Conservation (phyloP, 2,888 invertebrate species). For the Mythimna ferrago region DNA sequence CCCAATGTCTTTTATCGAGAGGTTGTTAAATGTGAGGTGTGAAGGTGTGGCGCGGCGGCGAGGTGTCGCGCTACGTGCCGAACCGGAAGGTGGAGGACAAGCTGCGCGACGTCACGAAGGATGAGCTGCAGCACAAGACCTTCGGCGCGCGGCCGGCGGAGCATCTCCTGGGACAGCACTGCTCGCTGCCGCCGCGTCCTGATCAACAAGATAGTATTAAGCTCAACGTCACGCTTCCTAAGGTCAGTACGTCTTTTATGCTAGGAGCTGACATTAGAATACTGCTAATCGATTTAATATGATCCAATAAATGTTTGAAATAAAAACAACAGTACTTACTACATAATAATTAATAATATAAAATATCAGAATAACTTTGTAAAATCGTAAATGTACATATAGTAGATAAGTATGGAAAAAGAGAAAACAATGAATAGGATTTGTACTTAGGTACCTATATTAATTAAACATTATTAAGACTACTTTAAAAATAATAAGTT, state of each 20-base stretch:
- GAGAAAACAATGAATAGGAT: too few relatives aligned
- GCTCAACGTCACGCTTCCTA: conserved; percentile 92
- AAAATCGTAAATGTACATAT: too few relatives aligned
- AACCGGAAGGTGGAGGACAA: conserved; percentile 85
- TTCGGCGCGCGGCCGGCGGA: conserved; percentile 90
- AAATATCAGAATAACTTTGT: too few relatives aligned
- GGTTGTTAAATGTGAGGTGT: background rate
- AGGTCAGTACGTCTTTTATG: conserved; percentile 65
- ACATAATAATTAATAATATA: too few relatives aligned
- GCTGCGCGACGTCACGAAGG: conserved; percentile 82
- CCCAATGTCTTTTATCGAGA: background rate
- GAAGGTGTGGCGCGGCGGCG: conserved; percentile 86
- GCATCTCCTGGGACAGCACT: conserved; percentile 91
- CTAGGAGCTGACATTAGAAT: background rate
- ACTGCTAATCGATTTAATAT: background rate
- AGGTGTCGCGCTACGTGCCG: conserved; percentile 88
- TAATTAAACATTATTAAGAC: too few relatives aligned
- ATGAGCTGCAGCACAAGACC: conserved; percentile 80
- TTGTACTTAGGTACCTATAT: too few relatives aligned
- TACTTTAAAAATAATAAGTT: too few relatives aligned
- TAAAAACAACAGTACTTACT: too few relatives aligned
- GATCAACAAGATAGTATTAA: conserved; percentile 85
- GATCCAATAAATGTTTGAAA: background rate
- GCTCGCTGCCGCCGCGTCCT: conserved; percentile 87
- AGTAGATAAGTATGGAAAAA: too few relatives aligned